Evolutionary conservation across 2,113 vertebrate genomes (phyloP).

Genomic region (Stigmatopora argus): DNA sequence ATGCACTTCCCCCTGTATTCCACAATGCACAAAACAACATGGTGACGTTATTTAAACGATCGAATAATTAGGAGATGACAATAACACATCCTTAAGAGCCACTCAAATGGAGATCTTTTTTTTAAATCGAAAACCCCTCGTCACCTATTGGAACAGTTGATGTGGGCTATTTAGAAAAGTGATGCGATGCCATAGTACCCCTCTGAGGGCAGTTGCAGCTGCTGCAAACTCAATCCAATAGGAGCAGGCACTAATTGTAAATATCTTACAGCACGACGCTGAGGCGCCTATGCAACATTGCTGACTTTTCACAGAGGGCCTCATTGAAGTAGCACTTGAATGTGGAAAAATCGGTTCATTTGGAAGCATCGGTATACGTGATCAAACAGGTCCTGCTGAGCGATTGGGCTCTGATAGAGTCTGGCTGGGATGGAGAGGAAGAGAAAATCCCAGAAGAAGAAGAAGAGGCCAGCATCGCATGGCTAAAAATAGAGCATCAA

Average conservation of each 20-base stretch:
- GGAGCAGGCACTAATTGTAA: neutral
- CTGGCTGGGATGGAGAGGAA: constrained; percentile 18
- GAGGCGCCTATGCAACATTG: neutral
- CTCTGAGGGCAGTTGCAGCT: constrained; percentile 15
- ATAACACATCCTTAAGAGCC: no score
- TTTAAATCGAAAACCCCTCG: no score
- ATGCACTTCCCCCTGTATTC: no score
- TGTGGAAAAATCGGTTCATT: neutral
- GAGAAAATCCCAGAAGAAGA: constrained; percentile 20
- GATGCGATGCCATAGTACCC: neutral
- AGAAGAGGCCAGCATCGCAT: constrained; percentile 42
- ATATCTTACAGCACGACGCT: neutral
- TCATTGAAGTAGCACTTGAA: constrained; percentile 4
- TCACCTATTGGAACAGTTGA: no score
- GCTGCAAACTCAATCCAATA: neutral
- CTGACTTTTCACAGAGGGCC: constrained; percentile 3
- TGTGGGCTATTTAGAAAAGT: no score
- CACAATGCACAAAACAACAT: no score
- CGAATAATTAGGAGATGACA: no score
- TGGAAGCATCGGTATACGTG: constrained; percentile 16
- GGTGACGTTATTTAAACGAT: no score
- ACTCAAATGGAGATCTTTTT: no score
- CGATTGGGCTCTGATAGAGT: neutral
- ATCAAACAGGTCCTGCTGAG: constrained; percentile 25
- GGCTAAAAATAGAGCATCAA: constrained; percentile 65